These are phyloP conservation scores for Uria lomvia DNA, from an alignment of 2,113 vertebrate species.

Conservation along the genomic window DNA sequence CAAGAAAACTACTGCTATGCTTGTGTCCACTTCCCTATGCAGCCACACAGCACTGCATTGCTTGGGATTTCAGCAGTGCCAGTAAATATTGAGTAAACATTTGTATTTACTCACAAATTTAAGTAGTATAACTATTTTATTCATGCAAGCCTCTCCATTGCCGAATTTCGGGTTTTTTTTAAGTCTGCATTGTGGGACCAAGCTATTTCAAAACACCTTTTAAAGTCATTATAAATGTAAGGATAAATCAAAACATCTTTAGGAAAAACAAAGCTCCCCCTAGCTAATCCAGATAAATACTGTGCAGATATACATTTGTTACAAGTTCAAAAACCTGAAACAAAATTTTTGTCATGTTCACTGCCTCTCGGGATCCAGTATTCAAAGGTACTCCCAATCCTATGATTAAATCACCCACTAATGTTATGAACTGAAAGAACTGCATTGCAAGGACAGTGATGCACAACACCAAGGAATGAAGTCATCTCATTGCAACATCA, in stretches of 20 bases:
- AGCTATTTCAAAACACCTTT: neutral
- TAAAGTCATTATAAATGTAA: neutral
- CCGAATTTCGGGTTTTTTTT: neutral
- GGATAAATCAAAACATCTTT: neutral
- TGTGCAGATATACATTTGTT: neutral
- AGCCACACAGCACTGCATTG: neutral
- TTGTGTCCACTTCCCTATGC: neutral
- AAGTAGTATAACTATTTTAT: neutral
- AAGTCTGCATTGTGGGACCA: neutral
- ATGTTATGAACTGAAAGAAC: neutral
- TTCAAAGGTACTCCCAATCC: neutral
- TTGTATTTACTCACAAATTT: neutral
- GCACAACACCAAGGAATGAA: slow-evolving; percentile 14
- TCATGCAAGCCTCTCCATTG: neutral
- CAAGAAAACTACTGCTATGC: neutral
- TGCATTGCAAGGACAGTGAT: slow-evolving; percentile 14
- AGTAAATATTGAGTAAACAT: neutral
- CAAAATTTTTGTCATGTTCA: neutral
- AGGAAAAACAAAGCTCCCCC: neutral
- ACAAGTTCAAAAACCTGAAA: neutral
- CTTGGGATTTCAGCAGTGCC: neutral
- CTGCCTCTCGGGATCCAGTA: neutral
- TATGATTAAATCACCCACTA: neutral
- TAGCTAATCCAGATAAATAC: neutral
- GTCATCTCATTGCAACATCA: neutral